phyloP scores from a whole-genome alignment of 64 coral and sea anemone species.

The Porites australiensis region DNA sequence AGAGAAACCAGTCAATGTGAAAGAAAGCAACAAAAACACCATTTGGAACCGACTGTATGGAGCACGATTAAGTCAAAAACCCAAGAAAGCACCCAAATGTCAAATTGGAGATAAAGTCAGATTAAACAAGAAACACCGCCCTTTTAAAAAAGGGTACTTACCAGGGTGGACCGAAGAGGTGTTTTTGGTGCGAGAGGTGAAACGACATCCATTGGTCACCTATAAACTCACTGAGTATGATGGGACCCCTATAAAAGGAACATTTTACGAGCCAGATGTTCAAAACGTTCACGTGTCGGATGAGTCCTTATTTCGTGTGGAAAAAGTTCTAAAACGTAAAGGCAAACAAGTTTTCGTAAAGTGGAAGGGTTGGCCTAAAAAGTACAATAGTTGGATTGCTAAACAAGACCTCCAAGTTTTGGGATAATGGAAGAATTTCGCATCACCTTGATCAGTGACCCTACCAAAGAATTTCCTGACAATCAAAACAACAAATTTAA shows the following conservation, averaged over 20 bases:
- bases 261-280: constrained; percentile 68
- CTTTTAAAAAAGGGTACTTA: constrained; percentile 55
- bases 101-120: constrained; percentile 35
- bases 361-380: constrained; percentile 54
- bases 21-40: too few relatives aligned
- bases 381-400: constrained; percentile 74
- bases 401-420: neutral
- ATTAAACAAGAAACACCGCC: neutral
- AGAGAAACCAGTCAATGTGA: neutral
- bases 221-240: constrained; percentile 62
- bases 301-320: constrained; percentile 8
- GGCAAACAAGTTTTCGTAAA: constrained; percentile 8
- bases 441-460: constrained; percentile 7
- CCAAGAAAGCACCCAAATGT: neutral
- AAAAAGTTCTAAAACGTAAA: constrained; percentile 15
- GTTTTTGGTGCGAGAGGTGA: constrained; percentile 23
- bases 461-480: constrained; percentile 1
- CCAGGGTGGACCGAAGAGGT: constrained; percentile 64
- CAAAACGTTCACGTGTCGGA: constrained; percentile 31
- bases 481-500: constrained; percentile 32
- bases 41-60: constrained; percentile 54
- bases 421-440: constrained; percentile 4
- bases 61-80: neutral
- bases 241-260: constrained; percentile 37
- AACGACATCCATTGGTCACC: neutral